phyloP scores from a whole-genome alignment of 2,797 vertebrate genomes.

The Arctocebus calabarensis region DNA sequence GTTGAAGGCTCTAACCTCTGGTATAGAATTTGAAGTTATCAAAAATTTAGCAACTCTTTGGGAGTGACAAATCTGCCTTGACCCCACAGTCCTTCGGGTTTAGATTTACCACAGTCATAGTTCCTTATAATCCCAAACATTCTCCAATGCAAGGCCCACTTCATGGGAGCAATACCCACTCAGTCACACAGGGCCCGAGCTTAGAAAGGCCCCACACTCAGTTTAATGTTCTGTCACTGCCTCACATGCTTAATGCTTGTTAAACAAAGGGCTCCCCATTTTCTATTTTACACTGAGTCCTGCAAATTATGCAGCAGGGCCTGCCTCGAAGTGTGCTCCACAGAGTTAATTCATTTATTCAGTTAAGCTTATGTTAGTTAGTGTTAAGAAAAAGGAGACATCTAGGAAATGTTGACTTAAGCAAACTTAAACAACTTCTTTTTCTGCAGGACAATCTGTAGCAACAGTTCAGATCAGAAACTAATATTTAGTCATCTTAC shows the following conservation, averaged over 20 bases:
- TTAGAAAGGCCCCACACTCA: accelerated
- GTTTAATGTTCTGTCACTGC: neutral
- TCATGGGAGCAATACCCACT: accelerated
- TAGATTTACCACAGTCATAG: neutral
- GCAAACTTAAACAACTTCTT: neutral
- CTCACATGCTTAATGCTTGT: neutral
- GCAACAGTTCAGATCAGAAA: neutral
- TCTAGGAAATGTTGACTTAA: neutral
- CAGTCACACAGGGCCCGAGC: accelerated
- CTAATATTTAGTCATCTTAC: neutral
- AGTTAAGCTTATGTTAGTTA: neutral
- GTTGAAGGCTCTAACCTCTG: neutral
- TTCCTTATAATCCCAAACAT: neutral
- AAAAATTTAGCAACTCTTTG: neutral
- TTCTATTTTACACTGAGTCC: neutral
- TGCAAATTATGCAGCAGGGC: neutral
- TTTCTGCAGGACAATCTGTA: neutral
- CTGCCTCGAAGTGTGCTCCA: no score
- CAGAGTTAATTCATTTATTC: neutral
- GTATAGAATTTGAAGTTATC: neutral
- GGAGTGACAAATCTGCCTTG: no score
- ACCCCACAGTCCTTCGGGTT: neutral
- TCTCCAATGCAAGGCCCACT: neutral
- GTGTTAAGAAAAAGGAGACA: neutral
- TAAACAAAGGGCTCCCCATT: neutral